phyloP scores from a whole-genome alignment of 2,888 invertebrate genomes.

The Lasioglossum leucozonium region DNA sequence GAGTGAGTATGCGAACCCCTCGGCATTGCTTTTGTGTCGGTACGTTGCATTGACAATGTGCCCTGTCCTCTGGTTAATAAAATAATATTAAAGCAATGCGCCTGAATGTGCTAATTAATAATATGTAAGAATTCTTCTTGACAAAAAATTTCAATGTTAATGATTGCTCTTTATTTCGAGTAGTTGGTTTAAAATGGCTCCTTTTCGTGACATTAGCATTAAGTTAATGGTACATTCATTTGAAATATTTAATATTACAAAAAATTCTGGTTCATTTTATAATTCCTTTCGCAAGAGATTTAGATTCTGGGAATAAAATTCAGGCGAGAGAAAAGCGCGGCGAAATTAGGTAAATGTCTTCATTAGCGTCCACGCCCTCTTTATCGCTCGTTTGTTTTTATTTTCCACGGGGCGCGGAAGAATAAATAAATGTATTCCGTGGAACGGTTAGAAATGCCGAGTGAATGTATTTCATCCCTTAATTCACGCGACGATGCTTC shows the following conservation, averaged over 20 bases:
- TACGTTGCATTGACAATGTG: neutral
- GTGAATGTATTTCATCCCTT: neutral
- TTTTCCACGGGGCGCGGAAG: neutral
- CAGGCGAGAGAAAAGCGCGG: neutral
- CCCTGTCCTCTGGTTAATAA: neutral
- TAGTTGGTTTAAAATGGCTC: neutral
- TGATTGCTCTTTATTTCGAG: neutral
- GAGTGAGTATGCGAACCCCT: conserved; percentile 38
- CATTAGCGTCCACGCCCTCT: conserved; percentile 5
- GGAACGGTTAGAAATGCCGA: neutral
- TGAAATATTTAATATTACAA: neutral
- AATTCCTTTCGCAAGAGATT: neutral
- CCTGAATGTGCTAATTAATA: neutral
- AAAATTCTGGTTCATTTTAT: neutral
- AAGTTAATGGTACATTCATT: neutral
- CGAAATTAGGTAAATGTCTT: conserved; percentile 11
- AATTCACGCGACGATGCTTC: neutral
- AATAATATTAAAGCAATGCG: neutral
- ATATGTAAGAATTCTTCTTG: neutral
- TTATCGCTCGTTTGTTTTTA: neutral
- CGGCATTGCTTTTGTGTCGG: neutral
- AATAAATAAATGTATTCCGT: conserved; percentile 3
- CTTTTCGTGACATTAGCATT: neutral
- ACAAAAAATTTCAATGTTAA: neutral
- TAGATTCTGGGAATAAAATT: neutral